Percentiles rank a stretch among this genome's conserved stretches.
Conservation (phyloP, 2,797 vertebrate species). For the Hippopotamyrus pictus region DNA sequence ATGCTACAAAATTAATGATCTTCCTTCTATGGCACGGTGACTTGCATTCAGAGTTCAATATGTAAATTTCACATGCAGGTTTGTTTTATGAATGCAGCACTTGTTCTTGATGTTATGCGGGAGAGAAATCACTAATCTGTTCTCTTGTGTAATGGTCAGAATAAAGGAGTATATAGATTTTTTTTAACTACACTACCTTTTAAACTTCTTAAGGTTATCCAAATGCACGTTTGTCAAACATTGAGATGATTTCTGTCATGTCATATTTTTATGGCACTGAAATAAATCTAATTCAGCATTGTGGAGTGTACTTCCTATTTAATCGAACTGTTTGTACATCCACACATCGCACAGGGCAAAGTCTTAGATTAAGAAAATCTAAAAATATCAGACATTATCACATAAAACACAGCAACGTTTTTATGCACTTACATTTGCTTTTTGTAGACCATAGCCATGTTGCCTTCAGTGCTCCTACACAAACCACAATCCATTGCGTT, state of each 20-base stretch:
- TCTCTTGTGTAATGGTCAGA: not conserved
- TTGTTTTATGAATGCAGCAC: not conserved
- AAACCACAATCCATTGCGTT: not conserved
- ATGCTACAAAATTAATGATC: not conserved
- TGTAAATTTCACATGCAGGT: not conserved
- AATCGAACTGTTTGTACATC: not conserved
- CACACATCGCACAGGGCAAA: not conserved
- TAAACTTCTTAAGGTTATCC: not conserved
- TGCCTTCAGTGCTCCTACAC: not conserved
- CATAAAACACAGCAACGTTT: not conserved
- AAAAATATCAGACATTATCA: not conserved
- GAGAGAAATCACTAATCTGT: not conserved
- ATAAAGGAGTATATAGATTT: not conserved
- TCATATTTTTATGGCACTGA: constrained; percentile 1
- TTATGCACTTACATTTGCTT: not conserved
- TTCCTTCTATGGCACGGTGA: not conserved
- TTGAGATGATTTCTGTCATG: not conserved
- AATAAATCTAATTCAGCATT: not conserved
- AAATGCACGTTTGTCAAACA: not conserved
- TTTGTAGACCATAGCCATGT: not conserved
- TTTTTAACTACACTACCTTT: not conserved
- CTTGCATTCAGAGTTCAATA: not conserved
- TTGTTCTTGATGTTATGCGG: not conserved
- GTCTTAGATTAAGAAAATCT: not conserved
- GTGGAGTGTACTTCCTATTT: not conserved